Evolutionary conservation across 1,140 invertebrate species (phyloP), one percentile per base, ranked within the genome.

Genomic region (Platorchestia sp.): DNA sequence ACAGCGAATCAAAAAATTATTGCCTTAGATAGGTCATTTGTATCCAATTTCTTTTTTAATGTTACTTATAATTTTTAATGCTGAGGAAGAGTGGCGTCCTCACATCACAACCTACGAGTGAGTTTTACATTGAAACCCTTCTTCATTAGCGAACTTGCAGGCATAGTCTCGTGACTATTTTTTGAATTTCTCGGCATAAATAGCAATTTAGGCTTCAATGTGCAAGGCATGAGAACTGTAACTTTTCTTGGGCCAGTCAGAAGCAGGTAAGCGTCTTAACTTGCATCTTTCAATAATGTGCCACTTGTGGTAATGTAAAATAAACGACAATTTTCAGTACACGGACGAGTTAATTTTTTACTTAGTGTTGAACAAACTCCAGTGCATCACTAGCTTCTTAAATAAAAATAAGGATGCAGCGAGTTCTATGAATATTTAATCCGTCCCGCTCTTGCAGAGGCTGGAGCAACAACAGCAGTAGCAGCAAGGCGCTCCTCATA

Each of bases 351-450:
- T 75, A 36, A 10, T 75, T 75, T 75, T 75, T 51, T 3, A 75
- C 59, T 3, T 27, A 1, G 10, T 36, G 59, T 75, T 36, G 27
- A 75, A 75, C 36, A 75, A 14, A 75, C 14, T 22, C 14, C 59
- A 75, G 27, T 19, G 36, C 27, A 75, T 75, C 7, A 10, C 59
- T 10, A 75, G 59, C 59, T 75, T 75, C 59, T 10, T 36, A 3
- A 3, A 22, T 36, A 75, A 27, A 75, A 75, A 75, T 75, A 75
- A 75, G 59, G 27, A 36, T 36, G 36, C 59, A 36, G 59, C 10
- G 59, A 75, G 59, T 75, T 75, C 59, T 75, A 75, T 75, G 59
- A 75, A 75, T 75, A 75, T 75, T 75, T 75, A 75, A 75, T 22
- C 27, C 27, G 59, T 36, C 27, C 36, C 27, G 27, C 36, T 75